Base-by-base conservation (phyloP, 2,113 vertebrate species). In the Petaurus breviceps region DNA sequence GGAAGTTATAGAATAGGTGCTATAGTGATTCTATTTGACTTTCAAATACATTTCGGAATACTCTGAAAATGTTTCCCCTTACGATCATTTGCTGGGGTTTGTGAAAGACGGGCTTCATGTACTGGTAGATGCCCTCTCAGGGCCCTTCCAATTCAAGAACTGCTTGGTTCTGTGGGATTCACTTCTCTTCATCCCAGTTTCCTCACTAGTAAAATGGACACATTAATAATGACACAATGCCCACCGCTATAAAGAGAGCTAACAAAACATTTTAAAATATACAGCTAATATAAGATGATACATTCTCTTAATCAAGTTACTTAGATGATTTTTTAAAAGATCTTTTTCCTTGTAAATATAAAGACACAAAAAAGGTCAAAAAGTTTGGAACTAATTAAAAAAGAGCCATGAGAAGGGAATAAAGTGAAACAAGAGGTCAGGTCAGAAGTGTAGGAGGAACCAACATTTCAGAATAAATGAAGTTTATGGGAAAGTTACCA, bases 381-480 rank as follows among this genome's bases (percentile, higher is more conserved):
- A 12, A 61, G 57, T 37, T 37, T 61, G 57, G 28, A 31, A 28
- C 10, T 43, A 93, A 92, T 91, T 51, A 95, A 96, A 2, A 94
- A 31, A 53, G 37, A 46, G 43, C 5, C 95, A 51, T 46, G 89
- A 89, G 37, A 92, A 90, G 46, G 89, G 95, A 93, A 54, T 92
- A 49, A n/a, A 95, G 94, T 16, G 93, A 50, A 52, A 93, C 49
- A 92, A 93, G 92, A 90, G 61, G 3, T 94, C 16, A 93, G 84
- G 37, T 77, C 90, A 96, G 47, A 93, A 95, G 93, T 10, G 50
- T 3, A 93, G 46, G 37, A 31, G 26, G 91, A 97, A 23, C 1
- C 92, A 96, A 3, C 43, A 94, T 96, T 95, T 96, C 24, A 90
- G 97, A 97, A 91, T 16, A 84, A 19, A 94, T 57, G 93, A 12